Conservation (phyloP, 2,113 vertebrate genomes). For the Rhizomys pruinosus region DNA sequence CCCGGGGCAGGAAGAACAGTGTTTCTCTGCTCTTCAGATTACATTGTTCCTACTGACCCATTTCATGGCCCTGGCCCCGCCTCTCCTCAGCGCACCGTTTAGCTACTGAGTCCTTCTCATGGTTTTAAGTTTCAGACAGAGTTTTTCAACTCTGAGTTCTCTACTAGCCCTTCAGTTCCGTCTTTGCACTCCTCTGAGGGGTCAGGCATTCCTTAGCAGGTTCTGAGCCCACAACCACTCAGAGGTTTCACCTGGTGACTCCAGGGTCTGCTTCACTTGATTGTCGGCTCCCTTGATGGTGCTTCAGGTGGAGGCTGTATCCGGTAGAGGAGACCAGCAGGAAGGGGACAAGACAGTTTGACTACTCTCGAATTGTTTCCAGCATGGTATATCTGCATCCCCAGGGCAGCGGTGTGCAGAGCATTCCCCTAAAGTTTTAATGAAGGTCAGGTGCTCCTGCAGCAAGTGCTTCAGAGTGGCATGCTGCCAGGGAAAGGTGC, state of each 20-base stretch:
- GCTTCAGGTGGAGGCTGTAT: neutral
- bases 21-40: neutral
- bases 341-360: neutral
- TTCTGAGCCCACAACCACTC: fast-evolving
- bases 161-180: neutral
- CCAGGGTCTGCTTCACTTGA: neutral
- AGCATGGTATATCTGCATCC: neutral
- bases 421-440: neutral
- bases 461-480: neutral
- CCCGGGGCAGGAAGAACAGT: neutral
- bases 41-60: neutral
- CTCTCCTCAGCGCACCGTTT: fast-evolving
- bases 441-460: neutral
- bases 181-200: neutral
- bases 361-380: neutral
- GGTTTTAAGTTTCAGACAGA: neutral
- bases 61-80: fast-evolving
- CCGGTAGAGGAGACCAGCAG: fast-evolving
- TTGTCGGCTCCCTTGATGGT: neutral
- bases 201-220: neutral
- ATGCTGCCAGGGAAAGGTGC: neutral
- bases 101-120: fast-evolving
- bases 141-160: neutral
- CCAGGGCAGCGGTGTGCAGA: neutral
- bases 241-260: neutral